Percentiles rank a stretch among this genome's conserved stretches.
Conservation (phyloP, 2,113 vertebrate genomes). For the Silurus meridionalis region DNA sequence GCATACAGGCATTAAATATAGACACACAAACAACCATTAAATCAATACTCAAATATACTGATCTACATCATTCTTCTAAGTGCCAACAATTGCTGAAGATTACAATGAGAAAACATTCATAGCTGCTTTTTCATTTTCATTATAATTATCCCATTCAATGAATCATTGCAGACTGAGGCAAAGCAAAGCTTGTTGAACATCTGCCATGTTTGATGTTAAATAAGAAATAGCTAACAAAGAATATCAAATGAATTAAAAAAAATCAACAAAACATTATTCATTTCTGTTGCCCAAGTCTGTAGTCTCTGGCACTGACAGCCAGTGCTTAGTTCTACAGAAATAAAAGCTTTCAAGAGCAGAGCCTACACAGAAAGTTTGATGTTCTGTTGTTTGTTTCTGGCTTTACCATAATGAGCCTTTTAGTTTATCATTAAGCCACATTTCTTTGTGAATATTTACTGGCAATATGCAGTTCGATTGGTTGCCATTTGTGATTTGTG, state of each 20-base stretch:
- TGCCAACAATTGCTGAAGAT: not conserved
- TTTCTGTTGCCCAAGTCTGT: not conserved
- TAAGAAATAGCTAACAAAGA: constrained; percentile 15
- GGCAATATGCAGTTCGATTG: not conserved
- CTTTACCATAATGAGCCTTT: not conserved
- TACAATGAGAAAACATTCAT: not conserved
- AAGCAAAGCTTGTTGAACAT: constrained; percentile 32
- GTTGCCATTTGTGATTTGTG: not conserved
- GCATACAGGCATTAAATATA: constrained; percentile 6
- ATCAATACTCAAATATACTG: not conserved
- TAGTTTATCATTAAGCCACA: not conserved
- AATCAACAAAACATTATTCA: constrained; percentile 8
- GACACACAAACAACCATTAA: not conserved
- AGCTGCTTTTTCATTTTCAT: constrained; percentile 19
- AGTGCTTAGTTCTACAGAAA: not conserved
- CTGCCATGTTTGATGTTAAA: constrained; percentile 30
- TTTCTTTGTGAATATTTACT: not conserved
- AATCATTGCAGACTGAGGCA: constrained; percentile 1
- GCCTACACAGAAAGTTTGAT: not conserved
- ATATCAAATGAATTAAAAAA: not conserved
- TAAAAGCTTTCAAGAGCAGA: not conserved
- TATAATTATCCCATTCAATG: constrained; percentile 33
- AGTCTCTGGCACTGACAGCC: not conserved
- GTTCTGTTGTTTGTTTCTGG: not conserved
- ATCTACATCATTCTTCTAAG: not conserved